Evolutionary conservation across 1,140 invertebrate genomes (phyloP).

Genomic region (Watersipora subatra): DNA sequence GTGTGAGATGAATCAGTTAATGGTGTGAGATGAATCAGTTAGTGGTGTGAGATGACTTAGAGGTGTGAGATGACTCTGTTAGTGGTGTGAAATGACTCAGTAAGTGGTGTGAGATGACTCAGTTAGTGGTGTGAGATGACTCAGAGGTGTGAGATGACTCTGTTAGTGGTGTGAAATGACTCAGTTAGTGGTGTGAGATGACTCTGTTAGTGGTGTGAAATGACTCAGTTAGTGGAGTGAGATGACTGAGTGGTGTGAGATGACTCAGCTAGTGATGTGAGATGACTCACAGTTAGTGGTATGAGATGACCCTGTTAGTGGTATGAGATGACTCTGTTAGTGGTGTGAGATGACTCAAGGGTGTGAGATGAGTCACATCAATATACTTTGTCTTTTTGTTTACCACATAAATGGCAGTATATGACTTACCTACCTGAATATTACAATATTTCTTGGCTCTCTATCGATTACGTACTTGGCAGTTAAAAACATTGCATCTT

Average conservation of each 20-base stretch:
- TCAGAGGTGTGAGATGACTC: not conserved
- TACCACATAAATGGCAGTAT: not conserved
- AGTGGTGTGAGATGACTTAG: not conserved
- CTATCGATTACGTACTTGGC: slow-evolving; percentile 58
- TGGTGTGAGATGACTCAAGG: not conserved
- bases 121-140: not conserved
- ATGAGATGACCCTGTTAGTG: not conserved
- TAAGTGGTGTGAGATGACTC: not conserved
- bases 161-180: not conserved
- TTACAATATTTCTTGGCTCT: slow-evolving; percentile 63
- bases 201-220: too few species aligned
- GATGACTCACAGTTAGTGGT: not conserved
- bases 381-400: not conserved
- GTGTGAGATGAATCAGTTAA: not conserved
- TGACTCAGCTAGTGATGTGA: slow-evolving; percentile 2
- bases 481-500: slow-evolving; percentile 56
- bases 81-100: not conserved
- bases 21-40: too few species aligned
- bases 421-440: slow-evolving; percentile 46
- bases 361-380: not conserved
- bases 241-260: not conserved
- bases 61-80: not conserved
- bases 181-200: not conserved
- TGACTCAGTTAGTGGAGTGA: not conserved
- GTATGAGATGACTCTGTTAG: not conserved